These are phyloP conservation scores for Holocentrus rufus DNA, from an alignment of 2,797 vertebrate species.

Conservation along the genomic window DNA sequence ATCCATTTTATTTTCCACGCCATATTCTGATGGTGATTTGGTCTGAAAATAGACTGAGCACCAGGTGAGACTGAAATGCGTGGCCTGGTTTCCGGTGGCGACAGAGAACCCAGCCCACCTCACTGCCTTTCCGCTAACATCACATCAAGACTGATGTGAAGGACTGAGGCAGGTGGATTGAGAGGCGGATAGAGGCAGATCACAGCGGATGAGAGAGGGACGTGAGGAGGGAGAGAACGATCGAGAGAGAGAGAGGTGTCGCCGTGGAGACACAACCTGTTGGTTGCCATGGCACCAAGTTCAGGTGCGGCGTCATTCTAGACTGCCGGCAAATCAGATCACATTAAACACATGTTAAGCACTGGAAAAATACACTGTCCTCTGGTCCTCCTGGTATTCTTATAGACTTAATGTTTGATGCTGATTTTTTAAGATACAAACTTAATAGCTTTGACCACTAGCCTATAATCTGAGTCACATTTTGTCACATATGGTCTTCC, in stretches of 20 bases:
- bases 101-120: background rate
- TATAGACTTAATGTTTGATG: too few relatives aligned
- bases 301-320: conserved; percentile 45
- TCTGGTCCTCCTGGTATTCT: too few relatives aligned
- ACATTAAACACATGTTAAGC: conserved; percentile 23
- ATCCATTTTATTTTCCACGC: too few relatives aligned
- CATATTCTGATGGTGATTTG: too few relatives aligned
- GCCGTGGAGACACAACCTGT: conserved; percentile 24
- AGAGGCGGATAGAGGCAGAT: background rate
- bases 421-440: too few relatives aligned
- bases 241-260: conserved; percentile 3
- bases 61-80: too few relatives aligned
- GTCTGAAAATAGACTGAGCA: too few relatives aligned
- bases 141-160: background rate
- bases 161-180: background rate
- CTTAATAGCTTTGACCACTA: too few relatives aligned
- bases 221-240: background rate
- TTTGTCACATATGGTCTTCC: conserved; percentile 35
- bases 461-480: too few relatives aligned
- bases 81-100: background rate
- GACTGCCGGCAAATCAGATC: conserved; percentile 36
- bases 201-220: background rate
- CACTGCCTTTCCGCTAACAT: background rate
- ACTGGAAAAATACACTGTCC: too few relatives aligned
- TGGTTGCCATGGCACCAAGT: conserved; percentile 66